phyloP scores from a whole-genome alignment of 2,888 invertebrate species.

The Catonia carolina region DNA sequence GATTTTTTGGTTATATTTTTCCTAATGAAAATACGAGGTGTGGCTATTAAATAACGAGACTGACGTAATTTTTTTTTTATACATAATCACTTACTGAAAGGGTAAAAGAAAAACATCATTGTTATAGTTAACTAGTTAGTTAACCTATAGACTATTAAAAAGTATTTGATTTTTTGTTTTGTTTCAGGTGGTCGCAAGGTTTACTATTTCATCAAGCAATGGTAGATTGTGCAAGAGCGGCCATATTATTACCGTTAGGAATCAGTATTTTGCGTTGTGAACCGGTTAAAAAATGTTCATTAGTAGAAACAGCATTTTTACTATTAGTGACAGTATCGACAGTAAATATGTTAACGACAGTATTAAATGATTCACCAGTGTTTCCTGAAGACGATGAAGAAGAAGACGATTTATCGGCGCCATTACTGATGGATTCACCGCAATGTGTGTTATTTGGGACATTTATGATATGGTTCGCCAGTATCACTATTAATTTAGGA shows the following conservation, averaged over 20 bases:
- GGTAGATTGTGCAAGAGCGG: constrained; percentile 75
- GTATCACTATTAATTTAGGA: constrained; percentile 82
- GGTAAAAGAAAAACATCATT: too few species aligned
- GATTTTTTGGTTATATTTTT: too few species aligned
- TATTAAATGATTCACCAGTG: constrained; percentile 77
- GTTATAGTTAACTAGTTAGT: too few species aligned
- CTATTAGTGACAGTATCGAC: constrained; percentile 83
- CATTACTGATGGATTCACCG: constrained; percentile 75
- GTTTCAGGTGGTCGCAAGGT: constrained; percentile 74
- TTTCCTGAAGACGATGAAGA: constrained; percentile 68
- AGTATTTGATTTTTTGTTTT: too few species aligned
- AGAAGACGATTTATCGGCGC: constrained; percentile 61
- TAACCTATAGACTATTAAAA: too few species aligned
- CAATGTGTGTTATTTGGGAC: constrained; percentile 87
- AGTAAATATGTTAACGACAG: constrained; percentile 82
- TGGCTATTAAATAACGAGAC: too few species aligned
- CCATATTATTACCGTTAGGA: constrained; percentile 70
- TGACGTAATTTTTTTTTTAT: too few species aligned
- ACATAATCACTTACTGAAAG: too few species aligned
- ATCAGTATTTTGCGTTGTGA: constrained; percentile 74
- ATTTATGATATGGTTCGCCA: constrained; percentile 91
- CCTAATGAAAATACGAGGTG: too few species aligned
- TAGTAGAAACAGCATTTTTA: constrained; percentile 82
- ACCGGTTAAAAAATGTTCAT: constrained; percentile 76
- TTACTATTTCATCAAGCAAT: constrained; percentile 77